phyloP scores from a whole-genome alignment of 2,113 vertebrate genomes.

The Psilopsiagon aymara region DNA sequence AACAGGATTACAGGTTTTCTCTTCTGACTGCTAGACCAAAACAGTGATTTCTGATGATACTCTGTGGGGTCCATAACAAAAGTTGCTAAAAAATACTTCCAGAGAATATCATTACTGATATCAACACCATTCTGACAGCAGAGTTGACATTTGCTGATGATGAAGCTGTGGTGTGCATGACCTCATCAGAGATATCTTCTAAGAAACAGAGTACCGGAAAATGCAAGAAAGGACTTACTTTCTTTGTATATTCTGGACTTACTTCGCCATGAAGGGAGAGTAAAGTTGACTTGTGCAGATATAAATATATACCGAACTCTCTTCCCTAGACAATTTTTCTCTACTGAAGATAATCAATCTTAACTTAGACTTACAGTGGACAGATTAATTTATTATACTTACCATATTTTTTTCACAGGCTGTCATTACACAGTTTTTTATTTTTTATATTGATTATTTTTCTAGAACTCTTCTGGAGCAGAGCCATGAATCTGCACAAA shows the following conservation, averaged over 20 bases:
- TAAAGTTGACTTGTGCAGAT: background rate
- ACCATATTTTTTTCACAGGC: background rate
- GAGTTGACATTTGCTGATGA: background rate
- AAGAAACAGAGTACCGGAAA: background rate
- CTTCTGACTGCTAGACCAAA: background rate
- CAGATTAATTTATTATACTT: background rate
- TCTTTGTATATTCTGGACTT: background rate
- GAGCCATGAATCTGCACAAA: background rate
- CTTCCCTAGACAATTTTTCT: background rate
- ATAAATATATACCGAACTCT: background rate
- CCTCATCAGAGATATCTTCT: background rate
- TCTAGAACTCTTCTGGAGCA: background rate
- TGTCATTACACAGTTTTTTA: background rate
- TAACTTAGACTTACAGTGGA: background rate
- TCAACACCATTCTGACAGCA: background rate
- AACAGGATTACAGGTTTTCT: background rate
- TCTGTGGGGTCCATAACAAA: background rate
- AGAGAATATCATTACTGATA: background rate
- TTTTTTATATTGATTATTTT: background rate
- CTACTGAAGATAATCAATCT: background rate
- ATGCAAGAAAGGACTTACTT: background rate
- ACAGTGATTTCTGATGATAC: background rate
- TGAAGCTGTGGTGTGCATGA: background rate
- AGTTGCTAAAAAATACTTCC: background rate
- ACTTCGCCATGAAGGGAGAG: background rate